Evolutionary conservation across 2,797 vertebrate species (phyloP), one percentile per base, ranked within the genome.

Genomic region (Catamblyrhynchus diadema): DNA sequence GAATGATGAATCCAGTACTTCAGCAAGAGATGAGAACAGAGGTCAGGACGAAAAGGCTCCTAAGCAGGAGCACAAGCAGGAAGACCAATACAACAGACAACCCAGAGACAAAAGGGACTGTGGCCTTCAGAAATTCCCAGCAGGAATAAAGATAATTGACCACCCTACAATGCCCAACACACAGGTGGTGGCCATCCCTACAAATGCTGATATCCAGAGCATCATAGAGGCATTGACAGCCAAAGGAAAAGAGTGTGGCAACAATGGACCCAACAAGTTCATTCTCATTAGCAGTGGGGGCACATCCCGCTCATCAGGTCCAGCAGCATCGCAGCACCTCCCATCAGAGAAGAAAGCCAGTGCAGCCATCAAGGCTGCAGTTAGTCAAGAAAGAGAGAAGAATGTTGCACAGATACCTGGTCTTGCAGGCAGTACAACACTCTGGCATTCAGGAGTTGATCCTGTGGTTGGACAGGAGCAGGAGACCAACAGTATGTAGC

Each of bases 261-360:
- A 92, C 59, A 98, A 97, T 4, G 99, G 99, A 8, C 99, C 99
- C 12, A 99, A 98, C 96, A 99, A 99, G 93, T 99, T 99, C 95
- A 99, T 99, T 95, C 98, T 99, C 64, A 97, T 99, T 73, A 98
- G 98, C 86, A 98, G 97, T 16, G 97, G 98, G 25, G 96, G 96
- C 53, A 50, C 93, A 0, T 82, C 95, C 59, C 47, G 50, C 77
- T 39, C 87, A 71, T 50, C 86, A 39, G 42, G 61, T 66, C 41
- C 54, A 24, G 35, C 41, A 10, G 18, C 65, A 14, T 56, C 8
- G 0, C 95, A 88, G 51, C 62, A 30, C 12, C 64, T 87, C 51
- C 54, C 47, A 3, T 30, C 72, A 33, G 84, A 93, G 65, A 88
- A 79, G 35, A 88, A 91, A 77, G 12, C 15, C 25, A 44, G 64